These are phyloP conservation scores for Phrynocephalus vlangalii DNA, from an alignment of 2,797 vertebrate species.

Conservation along the genomic window DNA sequence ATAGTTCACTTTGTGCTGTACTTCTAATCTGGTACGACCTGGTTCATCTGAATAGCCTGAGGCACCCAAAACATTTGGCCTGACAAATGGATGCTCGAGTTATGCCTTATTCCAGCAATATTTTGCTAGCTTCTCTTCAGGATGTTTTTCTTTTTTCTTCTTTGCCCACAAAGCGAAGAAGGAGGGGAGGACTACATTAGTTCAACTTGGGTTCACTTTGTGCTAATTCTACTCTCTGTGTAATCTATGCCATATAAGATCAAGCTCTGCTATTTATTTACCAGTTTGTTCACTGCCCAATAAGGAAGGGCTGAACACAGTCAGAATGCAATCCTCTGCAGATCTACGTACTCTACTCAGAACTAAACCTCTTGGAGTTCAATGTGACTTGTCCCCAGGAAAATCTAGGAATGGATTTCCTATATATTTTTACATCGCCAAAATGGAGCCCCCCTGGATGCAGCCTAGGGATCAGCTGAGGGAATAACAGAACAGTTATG, in stretches of 20 bases:
- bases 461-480: neutral
- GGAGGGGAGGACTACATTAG: neutral
- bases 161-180: conserved; percentile 8
- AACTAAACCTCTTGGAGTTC: neutral
- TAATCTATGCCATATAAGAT: neutral
- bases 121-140: conserved; percentile 7
- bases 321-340: neutral
- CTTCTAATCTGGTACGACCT: conserved; percentile 18
- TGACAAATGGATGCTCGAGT: neutral
- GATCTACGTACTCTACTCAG: neutral
- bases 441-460: neutral
- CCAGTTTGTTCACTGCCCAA: neutral
- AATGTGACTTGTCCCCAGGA: neutral
- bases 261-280: neutral
- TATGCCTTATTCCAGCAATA: neutral
- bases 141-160: conserved; percentile 22
- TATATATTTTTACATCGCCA: neutral
- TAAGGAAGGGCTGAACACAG: neutral
- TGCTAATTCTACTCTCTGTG: neutral
- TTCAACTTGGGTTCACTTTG: conserved; percentile 19
- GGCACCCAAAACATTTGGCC: conserved; percentile 9
- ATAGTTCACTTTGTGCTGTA: neutral
- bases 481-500: neutral
- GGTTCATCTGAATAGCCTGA: conserved; percentile 14
- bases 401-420: neutral